Evolutionary conservation across 2,797 vertebrate genomes (phyloP).

Genomic region (Salmo trutta): DNA sequence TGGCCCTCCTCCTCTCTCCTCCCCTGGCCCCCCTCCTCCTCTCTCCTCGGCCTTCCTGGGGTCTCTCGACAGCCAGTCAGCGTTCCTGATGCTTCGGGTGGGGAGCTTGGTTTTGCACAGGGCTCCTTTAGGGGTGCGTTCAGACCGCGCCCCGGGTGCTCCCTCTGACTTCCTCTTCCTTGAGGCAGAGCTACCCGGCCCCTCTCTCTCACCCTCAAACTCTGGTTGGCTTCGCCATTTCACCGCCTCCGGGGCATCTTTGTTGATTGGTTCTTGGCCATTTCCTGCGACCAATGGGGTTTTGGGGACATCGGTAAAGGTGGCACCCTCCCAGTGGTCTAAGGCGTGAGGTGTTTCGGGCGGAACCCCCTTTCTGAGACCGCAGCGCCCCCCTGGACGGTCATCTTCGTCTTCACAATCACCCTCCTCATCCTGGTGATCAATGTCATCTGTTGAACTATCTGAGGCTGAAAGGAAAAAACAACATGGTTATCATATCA

Average conservation of each 20-base stretch:
- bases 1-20: too few species aligned
- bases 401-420: constrained; percentile 57
- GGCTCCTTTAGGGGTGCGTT: constrained; percentile 79
- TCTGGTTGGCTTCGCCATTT: constrained; percentile 60
- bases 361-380: constrained; percentile 30
- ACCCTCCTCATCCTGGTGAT: constrained; percentile 66
- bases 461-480: constrained; percentile 81
- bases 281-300: constrained; percentile 47
- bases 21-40: too few species aligned
- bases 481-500: neutral
- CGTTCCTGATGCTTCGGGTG: constrained; percentile 77
- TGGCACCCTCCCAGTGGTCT: constrained; percentile 63
- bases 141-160: neutral
- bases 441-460: constrained; percentile 90
- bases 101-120: constrained; percentile 79
- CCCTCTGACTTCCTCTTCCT: constrained; percentile 82
- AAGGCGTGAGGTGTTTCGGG: constrained; percentile 25
- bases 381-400: constrained; percentile 44
- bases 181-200: constrained; percentile 35
- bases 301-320: constrained; percentile 58
- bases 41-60: too few species aligned
- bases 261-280: constrained; percentile 42
- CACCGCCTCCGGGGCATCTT: constrained; percentile 38
- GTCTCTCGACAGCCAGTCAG: constrained; percentile 82
- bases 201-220: constrained; percentile 48